A percentile compares a stretch with the other conserved stretches of the same genome.
These are phyloP conservation scores for Abrostola triplasia DNA, from an alignment of 2,888 invertebrate species.

Conservation along the genomic window DNA sequence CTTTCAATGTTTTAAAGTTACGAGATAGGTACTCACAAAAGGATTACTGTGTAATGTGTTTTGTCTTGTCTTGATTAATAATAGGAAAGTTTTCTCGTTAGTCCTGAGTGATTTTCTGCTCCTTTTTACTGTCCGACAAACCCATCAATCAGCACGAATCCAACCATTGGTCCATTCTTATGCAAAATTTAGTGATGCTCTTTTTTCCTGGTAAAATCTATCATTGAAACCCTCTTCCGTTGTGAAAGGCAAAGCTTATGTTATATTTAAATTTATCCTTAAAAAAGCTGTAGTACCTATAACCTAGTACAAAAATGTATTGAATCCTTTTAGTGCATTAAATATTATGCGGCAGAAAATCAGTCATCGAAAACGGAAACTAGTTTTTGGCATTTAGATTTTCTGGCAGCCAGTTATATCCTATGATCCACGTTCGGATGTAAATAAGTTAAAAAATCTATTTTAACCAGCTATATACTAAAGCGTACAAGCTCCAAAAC, in stretches of 20 bases:
- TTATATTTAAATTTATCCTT: no score
- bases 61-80: slow-evolving; percentile 33
- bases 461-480: neutral
- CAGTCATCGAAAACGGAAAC: no score
- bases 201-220: neutral
- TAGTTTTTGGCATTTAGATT: no score
- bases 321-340: no score
- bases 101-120: slow-evolving; percentile 48
- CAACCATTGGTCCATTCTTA: slow-evolving; percentile 12
- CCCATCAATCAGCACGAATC: slow-evolving; percentile 24
- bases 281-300: no score
- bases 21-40: slow-evolving; percentile 21
- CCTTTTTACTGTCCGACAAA: slow-evolving; percentile 49
- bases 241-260: no score
- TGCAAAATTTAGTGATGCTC: slow-evolving; percentile 22
- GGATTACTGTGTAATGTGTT: slow-evolving; percentile 38
- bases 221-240: neutral
- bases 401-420: no score
- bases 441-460: no score
- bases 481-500: slow-evolving; percentile 15
- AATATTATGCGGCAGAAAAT: no score
- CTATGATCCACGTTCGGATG: no score
- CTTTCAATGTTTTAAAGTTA: slow-evolving; percentile 56
- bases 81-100: slow-evolving; percentile 51
- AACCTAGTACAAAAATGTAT: no score